Evolutionary conservation across 2,113 vertebrate genomes (phyloP).

Genomic region (Phyllopteryx taeniolatus): DNA sequence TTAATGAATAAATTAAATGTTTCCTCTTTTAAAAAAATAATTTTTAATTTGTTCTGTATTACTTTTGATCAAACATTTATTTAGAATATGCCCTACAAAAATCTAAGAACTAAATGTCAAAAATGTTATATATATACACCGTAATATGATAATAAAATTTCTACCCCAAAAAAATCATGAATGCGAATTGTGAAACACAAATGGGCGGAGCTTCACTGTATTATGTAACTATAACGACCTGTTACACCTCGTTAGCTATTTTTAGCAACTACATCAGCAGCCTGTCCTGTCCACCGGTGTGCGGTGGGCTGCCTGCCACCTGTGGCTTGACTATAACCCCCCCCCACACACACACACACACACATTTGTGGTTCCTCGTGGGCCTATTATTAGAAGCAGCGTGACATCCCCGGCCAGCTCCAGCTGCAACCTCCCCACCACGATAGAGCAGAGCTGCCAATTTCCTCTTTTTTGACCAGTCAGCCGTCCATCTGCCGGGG

Average conservation of each 20-base stretch:
- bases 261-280: constrained; percentile 57
- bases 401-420: constrained; percentile 74
- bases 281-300: neutral
- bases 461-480: constrained; percentile 37
- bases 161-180: neutral
- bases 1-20: too few relatives aligned
- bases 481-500: constrained; percentile 55
- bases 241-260: constrained; percentile 50
- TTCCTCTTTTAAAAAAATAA: too few relatives aligned
- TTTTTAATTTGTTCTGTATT: too few relatives aligned
- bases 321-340: constrained; percentile 13
- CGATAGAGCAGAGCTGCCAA: constrained; percentile 24
- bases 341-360: constrained; percentile 1
- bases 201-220: neutral
- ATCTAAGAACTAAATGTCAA: too few relatives aligned
- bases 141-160: too few relatives aligned
- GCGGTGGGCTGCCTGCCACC: constrained; percentile 5
- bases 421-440: constrained; percentile 56
- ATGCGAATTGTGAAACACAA: neutral
- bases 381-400: constrained; percentile 77
- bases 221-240: neutral
- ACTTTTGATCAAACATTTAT: too few relatives aligned
- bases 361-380: constrained; percentile 24
- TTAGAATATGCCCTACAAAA: too few relatives aligned
- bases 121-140: too few relatives aligned